phyloP scores from a whole-genome alignment of 2,113 vertebrate species.

The Halcyon senegalensis region DNA sequence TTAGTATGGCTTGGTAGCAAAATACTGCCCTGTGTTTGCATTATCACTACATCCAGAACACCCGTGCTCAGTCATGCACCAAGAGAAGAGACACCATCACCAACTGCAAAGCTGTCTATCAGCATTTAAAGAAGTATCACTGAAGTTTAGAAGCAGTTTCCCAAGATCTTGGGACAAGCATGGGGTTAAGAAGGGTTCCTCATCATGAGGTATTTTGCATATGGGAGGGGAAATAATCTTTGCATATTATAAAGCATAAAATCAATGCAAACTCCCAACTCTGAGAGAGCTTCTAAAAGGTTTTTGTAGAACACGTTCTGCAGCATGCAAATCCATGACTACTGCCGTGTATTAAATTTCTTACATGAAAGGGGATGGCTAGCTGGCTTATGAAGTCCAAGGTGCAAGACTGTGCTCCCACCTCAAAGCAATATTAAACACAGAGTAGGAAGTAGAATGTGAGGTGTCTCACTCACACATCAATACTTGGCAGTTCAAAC shows the following conservation, averaged over 20 bases:
- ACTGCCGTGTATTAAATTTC: not conserved
- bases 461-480: not conserved
- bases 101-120: not conserved
- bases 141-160: not conserved
- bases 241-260: not conserved
- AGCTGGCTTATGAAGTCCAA: not conserved
- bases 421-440: not conserved
- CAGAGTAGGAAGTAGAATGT: not conserved
- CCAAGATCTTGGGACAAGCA: not conserved
- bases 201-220: not conserved
- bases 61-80: accelerated
- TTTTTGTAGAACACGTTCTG: not conserved
- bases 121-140: not conserved
- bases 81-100: not conserved
- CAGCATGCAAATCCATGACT: not conserved
- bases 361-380: not conserved
- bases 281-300: not conserved
- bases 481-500: not conserved
- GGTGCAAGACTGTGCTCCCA: not conserved
- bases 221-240: not conserved
- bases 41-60: not conserved
- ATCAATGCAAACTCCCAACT: not conserved
- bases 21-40: not conserved
- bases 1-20: not conserved
- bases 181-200: not conserved